phyloP scores from a whole-genome alignment of 1,140 invertebrate genomes.

The Aporrectodea caliginosa region DNA sequence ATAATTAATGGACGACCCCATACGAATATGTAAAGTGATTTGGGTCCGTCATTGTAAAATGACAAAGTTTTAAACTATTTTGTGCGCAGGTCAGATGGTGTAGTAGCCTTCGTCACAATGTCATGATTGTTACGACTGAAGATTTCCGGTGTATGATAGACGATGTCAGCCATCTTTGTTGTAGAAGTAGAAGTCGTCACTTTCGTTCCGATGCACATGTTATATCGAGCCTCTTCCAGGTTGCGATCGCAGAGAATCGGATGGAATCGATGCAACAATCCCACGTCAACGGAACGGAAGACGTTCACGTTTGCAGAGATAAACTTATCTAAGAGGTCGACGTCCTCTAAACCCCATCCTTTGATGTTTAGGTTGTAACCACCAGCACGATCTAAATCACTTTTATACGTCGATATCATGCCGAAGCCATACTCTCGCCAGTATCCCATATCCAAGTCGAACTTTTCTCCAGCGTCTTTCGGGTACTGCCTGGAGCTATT shows the following conservation, averaged over 20 bases:
- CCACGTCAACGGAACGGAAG: conserved; percentile 78
- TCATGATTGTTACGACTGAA: no score
- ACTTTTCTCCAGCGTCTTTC: no score
- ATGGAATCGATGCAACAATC: conserved; percentile 89
- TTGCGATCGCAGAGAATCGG: conserved; percentile 77
- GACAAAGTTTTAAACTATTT: no score
- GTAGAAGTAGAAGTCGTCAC: conserved; percentile 51
- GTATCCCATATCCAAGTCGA: conserved; percentile 71
- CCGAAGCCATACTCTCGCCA: conserved; percentile 96
- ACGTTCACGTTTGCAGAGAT: conserved; percentile 63
- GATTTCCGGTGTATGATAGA: conserved; percentile 38
- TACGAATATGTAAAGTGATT: no score
- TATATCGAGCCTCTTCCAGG: conserved; percentile 70
- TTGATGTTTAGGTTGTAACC: conserved; percentile 88
- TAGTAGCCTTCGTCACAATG: no score
- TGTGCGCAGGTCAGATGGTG: no score
- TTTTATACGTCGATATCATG: conserved; percentile 84
- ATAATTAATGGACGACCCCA: no score
- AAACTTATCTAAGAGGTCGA: conserved; percentile 77
- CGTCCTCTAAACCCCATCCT: conserved; percentile 57
- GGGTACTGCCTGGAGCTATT: no score
- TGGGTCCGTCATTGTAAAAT: no score
- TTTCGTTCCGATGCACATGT: conserved; percentile 82
- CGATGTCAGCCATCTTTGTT: conserved; percentile 41
- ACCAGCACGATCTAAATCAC: conserved; percentile 74